Evolutionary conservation across 2,888 invertebrate species (phyloP), one percentile per base, ranked within the genome.

Genomic region (Drosophila hawaiiensis): DNA sequence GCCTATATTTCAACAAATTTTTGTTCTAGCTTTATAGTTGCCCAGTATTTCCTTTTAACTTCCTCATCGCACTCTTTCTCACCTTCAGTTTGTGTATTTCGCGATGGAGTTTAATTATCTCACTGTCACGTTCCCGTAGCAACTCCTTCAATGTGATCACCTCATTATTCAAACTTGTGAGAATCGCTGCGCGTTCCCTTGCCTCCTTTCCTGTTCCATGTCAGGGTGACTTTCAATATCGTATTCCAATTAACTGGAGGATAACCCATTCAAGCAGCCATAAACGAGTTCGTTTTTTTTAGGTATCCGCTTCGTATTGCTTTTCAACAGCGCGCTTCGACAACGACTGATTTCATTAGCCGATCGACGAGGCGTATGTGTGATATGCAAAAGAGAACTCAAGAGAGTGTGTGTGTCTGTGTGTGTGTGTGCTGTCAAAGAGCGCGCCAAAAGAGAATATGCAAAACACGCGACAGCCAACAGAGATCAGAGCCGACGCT

Each of bases 81-180:
- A 84, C 84, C 84, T 84, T 84, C 4, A 84, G 73, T 92, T 96
- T 96, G 92, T 96, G 95, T 61, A 96, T 95, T 93, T 96, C 96
- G 63, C 96, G 94, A 90, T 95, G 95, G 52, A 96, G 92, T 82
- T 95, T 94, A 43, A 94, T 88, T 58, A 96, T 94, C 90, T 95
- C 95, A 47, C 94, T 93, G 73, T 95, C 95, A 69, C 94, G 94
- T 49, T 92, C 92, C 62, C 93, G 93, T 52, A 96, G 92, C 66
- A 94, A 93, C 80, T 95, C 94, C 80, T 94, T 94, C 39, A 95
- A 94, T 39, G 94, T 94, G 31, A 93, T 92, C 66, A 96, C 92
- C 88, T 96, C 95, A 2, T 94, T 93, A 71, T 95, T 94, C 50
- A 95, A 91, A 19, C 93, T 90, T 92, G 94, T 84, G 90, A 94